Evolutionary conservation across 2,888 invertebrate species (phyloP), one percentile per base, ranked within the genome.

Genomic region (Neria commutata): DNA sequence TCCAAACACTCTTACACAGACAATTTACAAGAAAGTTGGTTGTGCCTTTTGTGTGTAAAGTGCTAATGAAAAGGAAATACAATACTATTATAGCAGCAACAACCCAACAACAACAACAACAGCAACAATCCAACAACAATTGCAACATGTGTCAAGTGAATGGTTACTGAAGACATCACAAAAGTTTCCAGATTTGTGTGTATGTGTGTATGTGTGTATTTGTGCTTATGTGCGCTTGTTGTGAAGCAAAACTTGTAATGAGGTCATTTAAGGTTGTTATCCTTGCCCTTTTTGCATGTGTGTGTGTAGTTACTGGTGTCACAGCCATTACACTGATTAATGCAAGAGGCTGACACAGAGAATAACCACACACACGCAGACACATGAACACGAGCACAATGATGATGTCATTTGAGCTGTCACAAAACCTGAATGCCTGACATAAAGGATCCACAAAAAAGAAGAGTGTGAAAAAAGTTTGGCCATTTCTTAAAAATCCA

Each of bases 201-300:
- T 25, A n/a, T n/a, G n/a, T n/a, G n/a, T n/a, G n/a, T n/a, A n/a
- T n/a, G n/a, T n/a, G n/a, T n/a, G n/a, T n/a, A n/a, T n/a, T n/a
- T n/a, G n/a, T n/a, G n/a, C n/a, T n/a, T n/a, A n/a, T n/a, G n/a
- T n/a, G n/a, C n/a, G n/a, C n/a, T n/a, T n/a, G n/a, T 42, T 26
- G 8, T n/a, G 17, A 33, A 26, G 19, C 14, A 50, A 47, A 59
- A 47, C 55, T 51, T 59, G 59, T 59, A 59, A 59, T 37, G 51
- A 55, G 59, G 59, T 59, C 59, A 48, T 59, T 55, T 55, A 53
- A 59, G 51, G 54, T 59, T 59, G 55, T 59, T 51, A 55, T 34
- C 46, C 55, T 50, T 55, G 55, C 55, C 58, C 34, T 34, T 45
- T 42, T 23, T 42, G 26, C 23, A 25, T 40, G 6, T 16, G 24